Conservation (phyloP, 2,113 vertebrate genomes). For the Apteryx owenii region DNA sequence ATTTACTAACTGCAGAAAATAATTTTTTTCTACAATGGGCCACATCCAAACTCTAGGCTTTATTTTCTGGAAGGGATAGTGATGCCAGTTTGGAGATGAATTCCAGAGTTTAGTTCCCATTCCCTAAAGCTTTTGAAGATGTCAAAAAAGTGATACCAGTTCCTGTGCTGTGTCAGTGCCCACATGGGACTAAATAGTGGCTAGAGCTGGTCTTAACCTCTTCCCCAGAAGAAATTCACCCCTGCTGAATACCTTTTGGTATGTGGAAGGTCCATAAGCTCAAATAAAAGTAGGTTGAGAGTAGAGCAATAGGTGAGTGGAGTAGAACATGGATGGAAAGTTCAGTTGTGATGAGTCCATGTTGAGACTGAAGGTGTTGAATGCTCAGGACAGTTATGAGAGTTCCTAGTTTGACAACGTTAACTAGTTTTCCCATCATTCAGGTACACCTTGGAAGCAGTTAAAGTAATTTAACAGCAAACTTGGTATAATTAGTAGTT, state of each 20-base stretch:
- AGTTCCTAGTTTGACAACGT: neutral
- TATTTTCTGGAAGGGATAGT: neutral
- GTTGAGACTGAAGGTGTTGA: neutral
- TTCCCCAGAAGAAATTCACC: neutral
- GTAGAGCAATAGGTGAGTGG: neutral
- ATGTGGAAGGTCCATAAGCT: neutral
- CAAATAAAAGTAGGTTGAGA: neutral
- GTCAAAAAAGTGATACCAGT: fast-evolving
- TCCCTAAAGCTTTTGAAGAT: neutral
- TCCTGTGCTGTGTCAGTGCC: neutral
- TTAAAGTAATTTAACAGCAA: slow-evolving; percentile 51
- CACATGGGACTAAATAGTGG: too few species aligned
- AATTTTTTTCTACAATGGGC: neutral
- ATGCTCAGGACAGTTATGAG: neutral
- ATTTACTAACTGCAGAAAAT: neutral
- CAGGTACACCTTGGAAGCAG: slow-evolving; percentile 6
- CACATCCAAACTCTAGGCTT: neutral
- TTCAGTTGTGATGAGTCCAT: neutral
- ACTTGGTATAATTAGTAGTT: slow-evolving; percentile 71
- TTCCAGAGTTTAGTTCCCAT: neutral
- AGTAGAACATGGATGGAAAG: neutral
- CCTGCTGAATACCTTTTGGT: neutral
- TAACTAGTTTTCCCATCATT: neutral
- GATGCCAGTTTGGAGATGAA: neutral
- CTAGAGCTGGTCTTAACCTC: neutral